Percentiles rank a stretch among this genome's conserved stretches.
Evolutionary conservation across 2,888 invertebrate species (phyloP).

Genomic region (Microdon myrmicae): DNA sequence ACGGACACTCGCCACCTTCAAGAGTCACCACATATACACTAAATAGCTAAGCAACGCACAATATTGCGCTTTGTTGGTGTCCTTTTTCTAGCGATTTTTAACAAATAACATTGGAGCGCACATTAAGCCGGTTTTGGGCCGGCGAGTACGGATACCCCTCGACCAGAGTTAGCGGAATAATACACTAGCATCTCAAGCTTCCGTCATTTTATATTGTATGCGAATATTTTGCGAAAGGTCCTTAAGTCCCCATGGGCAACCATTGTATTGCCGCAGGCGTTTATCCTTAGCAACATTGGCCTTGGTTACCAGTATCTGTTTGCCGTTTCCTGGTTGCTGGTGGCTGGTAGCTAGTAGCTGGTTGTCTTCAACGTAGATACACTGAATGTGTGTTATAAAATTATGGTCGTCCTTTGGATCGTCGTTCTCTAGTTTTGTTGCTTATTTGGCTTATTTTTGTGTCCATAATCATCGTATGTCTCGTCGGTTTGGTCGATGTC

Average conservation of each 20-base stretch:
- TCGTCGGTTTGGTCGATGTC: too few relatives aligned
- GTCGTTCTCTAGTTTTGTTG: conserved; percentile 11
- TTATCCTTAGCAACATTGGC: conserved; percentile 46
- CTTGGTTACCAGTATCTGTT: conserved; percentile 43
- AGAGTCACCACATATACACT: too few relatives aligned
- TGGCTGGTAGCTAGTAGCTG: conserved; percentile 31
- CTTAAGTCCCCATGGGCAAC: conserved; percentile 50
- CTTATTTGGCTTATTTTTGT: conserved; percentile 10
- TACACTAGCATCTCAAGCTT: too few relatives aligned
- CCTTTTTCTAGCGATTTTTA: too few relatives aligned
- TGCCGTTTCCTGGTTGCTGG: not conserved
- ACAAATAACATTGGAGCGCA: too few relatives aligned
- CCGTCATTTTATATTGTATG: conserved; percentile 17
- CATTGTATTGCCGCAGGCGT: conserved; percentile 46
- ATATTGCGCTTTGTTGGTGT: too few relatives aligned
- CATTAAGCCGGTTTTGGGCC: too few relatives aligned
- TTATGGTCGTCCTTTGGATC: conserved; percentile 19
- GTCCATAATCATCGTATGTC: conserved; percentile 16
- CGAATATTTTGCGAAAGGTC: conserved; percentile 34
- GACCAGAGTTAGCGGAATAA: too few relatives aligned
- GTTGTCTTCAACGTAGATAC: too few relatives aligned
- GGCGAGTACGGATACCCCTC: too few relatives aligned
- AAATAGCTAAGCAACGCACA: too few relatives aligned
- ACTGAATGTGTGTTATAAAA: conserved; percentile 43
- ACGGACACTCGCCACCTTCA: too few relatives aligned